Conservation (phyloP, 35 echinoderm and acorn worm genomes). For the Ophiothrix spiculata region DNA sequence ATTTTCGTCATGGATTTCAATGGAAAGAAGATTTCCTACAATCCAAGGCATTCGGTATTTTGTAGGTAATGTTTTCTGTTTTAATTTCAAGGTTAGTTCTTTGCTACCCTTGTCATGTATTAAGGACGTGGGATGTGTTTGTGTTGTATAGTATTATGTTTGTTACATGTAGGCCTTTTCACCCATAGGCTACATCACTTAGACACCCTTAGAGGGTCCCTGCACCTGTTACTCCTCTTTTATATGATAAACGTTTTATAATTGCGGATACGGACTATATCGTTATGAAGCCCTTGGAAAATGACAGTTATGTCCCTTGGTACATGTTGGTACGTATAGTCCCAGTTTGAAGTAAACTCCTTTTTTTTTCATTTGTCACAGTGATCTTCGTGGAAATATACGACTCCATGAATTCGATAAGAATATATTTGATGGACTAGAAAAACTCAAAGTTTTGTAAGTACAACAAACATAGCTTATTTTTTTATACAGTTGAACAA, state of each 20-base stretch:
- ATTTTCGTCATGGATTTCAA: too few relatives aligned
- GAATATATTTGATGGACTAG: constrained; percentile 59
- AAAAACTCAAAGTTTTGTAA: constrained; percentile 56
- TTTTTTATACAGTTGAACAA: background rate
- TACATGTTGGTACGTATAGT: background rate
- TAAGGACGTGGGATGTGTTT: too few relatives aligned
- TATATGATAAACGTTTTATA: background rate
- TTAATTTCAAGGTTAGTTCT: too few relatives aligned
- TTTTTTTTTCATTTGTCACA: constrained; percentile 24
- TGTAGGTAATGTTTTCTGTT: too few relatives aligned
- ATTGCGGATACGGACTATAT: background rate
- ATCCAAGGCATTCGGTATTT: background rate
- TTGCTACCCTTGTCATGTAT: too few relatives aligned
- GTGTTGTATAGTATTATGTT: too few relatives aligned
- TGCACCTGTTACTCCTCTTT: background rate
- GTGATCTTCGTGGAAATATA: constrained; percentile 43
- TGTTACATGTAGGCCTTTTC: too few relatives aligned
- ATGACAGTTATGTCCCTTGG: background rate
- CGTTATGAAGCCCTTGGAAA: background rate
- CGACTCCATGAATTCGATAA: constrained; percentile 27
- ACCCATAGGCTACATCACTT: too few relatives aligned
- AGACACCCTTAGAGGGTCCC: background rate
- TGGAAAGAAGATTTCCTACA: too few relatives aligned
- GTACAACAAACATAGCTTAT: background rate
- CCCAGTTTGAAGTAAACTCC: background rate